Evolutionary conservation across 2,113 vertebrate species (phyloP).

Genomic region (Ondatra zibethicus): DNA sequence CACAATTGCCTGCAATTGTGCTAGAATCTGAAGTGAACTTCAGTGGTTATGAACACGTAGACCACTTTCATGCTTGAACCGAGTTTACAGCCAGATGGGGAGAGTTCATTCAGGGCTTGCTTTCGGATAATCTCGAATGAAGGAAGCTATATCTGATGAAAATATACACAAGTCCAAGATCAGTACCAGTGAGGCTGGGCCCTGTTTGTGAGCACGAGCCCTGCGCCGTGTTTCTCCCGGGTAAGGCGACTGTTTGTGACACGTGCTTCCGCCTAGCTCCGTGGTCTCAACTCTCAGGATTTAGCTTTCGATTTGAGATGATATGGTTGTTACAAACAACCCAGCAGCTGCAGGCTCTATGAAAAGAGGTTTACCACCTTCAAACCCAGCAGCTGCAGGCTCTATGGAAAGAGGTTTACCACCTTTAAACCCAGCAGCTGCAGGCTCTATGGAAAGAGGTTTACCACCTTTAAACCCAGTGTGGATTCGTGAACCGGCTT

Average conservation of each 20-base stretch:
- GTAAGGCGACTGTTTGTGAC: conserved; percentile 13
- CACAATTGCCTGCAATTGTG: not conserved
- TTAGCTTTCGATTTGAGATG: conserved; percentile 26
- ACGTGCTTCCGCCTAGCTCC: not conserved
- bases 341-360: not conserved
- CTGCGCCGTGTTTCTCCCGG: not conserved
- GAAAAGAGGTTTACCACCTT: not conserved
- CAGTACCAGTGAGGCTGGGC: not conserved
- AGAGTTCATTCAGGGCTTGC: not conserved
- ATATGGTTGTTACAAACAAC: not conserved
- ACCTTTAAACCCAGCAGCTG: not conserved
- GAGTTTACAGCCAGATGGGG: not conserved
- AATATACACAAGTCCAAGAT: not conserved
- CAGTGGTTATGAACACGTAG: not conserved
- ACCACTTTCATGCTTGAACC: not conserved
- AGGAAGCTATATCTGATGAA: not conserved
- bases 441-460: not conserved
- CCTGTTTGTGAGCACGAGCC: rapidly evolving
- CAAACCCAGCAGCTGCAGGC: not conserved
- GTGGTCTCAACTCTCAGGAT: not conserved
- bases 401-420: not conserved
- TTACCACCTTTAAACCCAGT: not conserved
- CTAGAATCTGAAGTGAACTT: conserved; percentile 7
- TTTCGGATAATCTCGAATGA: not conserved
- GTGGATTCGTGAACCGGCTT: not conserved